phyloP scores from a whole-genome alignment of 2,797 vertebrate genomes.

The Parauchenoglanis ngamensis region DNA sequence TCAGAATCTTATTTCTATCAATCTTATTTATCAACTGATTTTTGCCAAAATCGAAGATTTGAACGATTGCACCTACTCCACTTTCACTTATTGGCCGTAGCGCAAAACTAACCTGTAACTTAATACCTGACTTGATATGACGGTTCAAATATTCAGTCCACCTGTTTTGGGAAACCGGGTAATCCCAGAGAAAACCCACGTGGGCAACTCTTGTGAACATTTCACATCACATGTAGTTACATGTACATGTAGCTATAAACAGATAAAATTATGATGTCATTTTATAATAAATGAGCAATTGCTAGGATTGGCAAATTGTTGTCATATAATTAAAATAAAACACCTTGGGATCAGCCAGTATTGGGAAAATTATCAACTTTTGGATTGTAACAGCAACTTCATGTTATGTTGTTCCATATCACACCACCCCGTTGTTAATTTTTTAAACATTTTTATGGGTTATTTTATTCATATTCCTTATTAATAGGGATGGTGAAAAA shows the following conservation, averaged over 20 bases:
- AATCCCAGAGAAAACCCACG: background rate
- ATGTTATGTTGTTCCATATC: background rate
- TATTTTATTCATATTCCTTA: background rate
- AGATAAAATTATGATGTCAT: background rate
- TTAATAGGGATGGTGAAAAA: background rate
- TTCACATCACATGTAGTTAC: no score
- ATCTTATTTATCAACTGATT: no score
- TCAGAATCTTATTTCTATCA: no score
- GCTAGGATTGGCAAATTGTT: background rate
- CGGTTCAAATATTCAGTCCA: background rate
- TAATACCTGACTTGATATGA: no score
- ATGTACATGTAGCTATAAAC: background rate
- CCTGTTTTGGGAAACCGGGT: conserved; percentile 53
- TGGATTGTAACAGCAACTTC: background rate
- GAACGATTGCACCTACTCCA: no score
- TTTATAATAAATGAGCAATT: background rate
- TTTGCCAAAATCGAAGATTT: no score
- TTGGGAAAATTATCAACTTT: background rate
- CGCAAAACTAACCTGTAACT: no score
- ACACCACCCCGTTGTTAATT: background rate
- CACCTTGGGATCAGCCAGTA: background rate
- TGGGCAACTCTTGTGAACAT: no score
- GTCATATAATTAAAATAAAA: background rate
- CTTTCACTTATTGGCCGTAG: no score
- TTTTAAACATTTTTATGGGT: background rate